These are phyloP conservation scores for Lontra canadensis DNA, from an alignment of 2,113 vertebrate species.

Conservation along the genomic window DNA sequence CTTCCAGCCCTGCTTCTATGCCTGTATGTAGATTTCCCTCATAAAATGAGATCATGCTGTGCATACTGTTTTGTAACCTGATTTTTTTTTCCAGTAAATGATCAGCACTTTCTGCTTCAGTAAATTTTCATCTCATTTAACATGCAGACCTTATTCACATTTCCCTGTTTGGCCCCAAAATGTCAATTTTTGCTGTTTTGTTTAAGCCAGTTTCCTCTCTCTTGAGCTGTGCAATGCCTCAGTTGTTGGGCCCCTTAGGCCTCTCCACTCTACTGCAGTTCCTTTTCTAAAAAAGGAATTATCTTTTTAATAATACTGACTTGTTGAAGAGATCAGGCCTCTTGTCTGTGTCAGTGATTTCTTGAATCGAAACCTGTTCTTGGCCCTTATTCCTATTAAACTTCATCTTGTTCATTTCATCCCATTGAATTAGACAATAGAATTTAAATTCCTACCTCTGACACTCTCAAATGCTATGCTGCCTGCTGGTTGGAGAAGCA, in stretches of 20 bases:
- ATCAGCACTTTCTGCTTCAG: constrained; percentile 2
- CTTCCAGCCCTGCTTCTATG: background rate
- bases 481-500: background rate
- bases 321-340: background rate
- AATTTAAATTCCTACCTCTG: background rate
- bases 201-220: background rate
- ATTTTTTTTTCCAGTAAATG: background rate
- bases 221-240: background rate
- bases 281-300: background rate
- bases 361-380: background rate
- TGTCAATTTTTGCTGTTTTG: background rate
- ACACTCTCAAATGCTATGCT: background rate
- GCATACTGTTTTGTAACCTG: constrained; percentile 41
- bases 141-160: constrained; percentile 15
- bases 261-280: background rate
- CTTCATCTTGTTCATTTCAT: background rate
- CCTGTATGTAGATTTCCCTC: constrained; percentile 32
- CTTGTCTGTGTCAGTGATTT: background rate
- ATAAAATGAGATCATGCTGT: constrained; percentile 41
- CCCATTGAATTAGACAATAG: background rate
- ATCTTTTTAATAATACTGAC: background rate
- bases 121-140: constrained; percentile 19
- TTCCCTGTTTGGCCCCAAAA: background rate
- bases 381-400: background rate
- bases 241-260: background rate